Evolutionary conservation across 2,797 vertebrate species (phyloP), one percentile per base, ranked within the genome.

Genomic region (Antennarius maculatus): DNA sequence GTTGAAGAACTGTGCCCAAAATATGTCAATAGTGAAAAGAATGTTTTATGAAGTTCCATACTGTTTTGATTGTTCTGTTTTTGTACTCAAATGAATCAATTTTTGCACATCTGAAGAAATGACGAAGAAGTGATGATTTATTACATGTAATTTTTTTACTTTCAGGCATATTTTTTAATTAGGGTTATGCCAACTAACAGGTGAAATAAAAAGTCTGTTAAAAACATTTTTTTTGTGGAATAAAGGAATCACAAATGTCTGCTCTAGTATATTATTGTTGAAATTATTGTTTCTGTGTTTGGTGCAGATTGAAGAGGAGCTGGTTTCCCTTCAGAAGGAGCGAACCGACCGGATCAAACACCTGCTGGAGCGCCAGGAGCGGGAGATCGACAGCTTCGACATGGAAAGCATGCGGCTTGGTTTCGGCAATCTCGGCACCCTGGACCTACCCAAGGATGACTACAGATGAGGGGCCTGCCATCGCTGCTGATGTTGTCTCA

Each of bases 361-460:
- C 87, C 94, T 98, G 56, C 86, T 97, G 93, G 97, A 99, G 92
- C 95, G 96, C 55, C 95, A 99, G 93, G 96, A 97, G 92, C 94
- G 96, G 60, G 97, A 99, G 94, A 94, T 92, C 45, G 97, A 99
- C 82, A 91, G 89, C 84, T 99, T 99, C 84, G 97, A 99, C 94
- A 90, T 96, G 95, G 97, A 99, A 93, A 99, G 97, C 91, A 85
- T 97, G 86, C 94, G 96, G 54, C 95, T 97, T 93, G 97, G 97
- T 90, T 98, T 99, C 72, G 92, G 94, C 69, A 98, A 96, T 95
- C 92, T 97, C 92, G 95, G 96, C 71, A 93, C 93, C 49, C 92
- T 97, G 94, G 97, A 98, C 86, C 97, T 95, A 80, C 96, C 97
- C 90, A 99, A 99, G 94, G 97, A 99, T 81, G 97, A 98, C 95